Percentiles rank a stretch among this genome's conserved stretches.
Conservation (phyloP, 2,797 vertebrate genomes). For the Steatocranus sp. region DNA sequence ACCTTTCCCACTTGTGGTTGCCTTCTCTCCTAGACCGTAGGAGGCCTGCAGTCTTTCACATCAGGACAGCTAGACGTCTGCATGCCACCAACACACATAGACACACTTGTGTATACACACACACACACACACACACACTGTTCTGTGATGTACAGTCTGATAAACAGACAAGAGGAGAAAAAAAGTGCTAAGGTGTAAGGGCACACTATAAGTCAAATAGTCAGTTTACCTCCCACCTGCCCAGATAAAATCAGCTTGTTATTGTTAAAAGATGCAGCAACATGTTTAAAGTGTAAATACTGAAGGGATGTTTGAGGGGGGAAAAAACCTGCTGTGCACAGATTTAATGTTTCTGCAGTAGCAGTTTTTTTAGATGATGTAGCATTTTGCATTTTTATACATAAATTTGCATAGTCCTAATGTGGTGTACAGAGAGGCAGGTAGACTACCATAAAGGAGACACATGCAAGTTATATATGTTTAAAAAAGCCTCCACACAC, state of each 20-base stretch:
- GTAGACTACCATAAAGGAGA: neutral
- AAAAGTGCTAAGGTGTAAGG: neutral
- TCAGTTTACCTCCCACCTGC: constrained; percentile 1
- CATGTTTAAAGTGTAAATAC: neutral
- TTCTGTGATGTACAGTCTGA: constrained; percentile 9
- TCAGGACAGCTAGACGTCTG: constrained; percentile 28
- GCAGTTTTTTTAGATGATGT: neutral
- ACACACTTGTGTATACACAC: neutral
- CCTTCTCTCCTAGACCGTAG: constrained; percentile 62
- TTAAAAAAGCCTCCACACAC: neutral
- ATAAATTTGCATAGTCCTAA: neutral
- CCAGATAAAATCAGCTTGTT: neutral
- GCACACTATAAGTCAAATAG: neutral
- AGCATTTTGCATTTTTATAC: neutral
- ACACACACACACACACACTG: neutral
- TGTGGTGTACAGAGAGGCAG: neutral
- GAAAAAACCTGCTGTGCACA: neutral
- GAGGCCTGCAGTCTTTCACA: constrained; percentile 67
- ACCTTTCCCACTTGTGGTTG: constrained; percentile 50
- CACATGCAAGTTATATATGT: neutral
- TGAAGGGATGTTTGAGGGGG: neutral
- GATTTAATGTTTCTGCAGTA: neutral
- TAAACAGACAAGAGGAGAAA: neutral
- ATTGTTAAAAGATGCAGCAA: neutral
- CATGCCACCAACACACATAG: constrained; percentile 22